Base-by-base conservation (phyloP, 2,888 invertebrate species). In the Mesorhabditis belari region DNA sequence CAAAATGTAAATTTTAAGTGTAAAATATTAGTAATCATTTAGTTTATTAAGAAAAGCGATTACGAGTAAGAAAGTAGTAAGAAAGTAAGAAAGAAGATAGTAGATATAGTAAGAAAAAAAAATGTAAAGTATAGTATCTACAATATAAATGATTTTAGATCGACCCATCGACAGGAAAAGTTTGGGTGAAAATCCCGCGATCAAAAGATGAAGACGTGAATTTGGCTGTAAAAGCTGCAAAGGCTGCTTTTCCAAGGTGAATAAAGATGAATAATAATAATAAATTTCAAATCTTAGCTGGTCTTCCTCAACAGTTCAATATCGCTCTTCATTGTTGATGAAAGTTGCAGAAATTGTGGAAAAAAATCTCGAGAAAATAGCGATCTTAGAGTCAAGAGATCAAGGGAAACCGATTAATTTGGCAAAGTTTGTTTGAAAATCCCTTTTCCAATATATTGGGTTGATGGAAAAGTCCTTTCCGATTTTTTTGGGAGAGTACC, bases 391-490 rank as follows among this genome's bases (percentile, higher is more conserved):
- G 75, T 85, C 85, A 5, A 76, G 77, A 49, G 86, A 86, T 73
- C 86, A 86, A 73, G 86, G 86, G 6, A 86, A 86, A 70, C 85
- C 86, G 3, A 69, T 86, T 4, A 81, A 81, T 77, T 71, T 75
- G 27, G 75, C 77, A 19, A 71, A 64, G 70, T 74, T 4, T 49
- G 57, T 26, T 28, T 2, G 17, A 25, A 3, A 17, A 57, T 57
- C 21, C 21, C 29, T 23, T 9, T 56, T 29, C n/a, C 25, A 21
- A 19, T 26, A 17, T 49, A 12, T 17, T 19, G n/a, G n/a, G n/a
- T n/a, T n/a, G n/a, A n/a, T n/a, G n/a, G n/a, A n/a, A n/a, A n/a
- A n/a, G n/a, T n/a, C n/a, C n/a, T n/a, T n/a, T n/a, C n/a, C n/a
- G n/a, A n/a, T n/a, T n/a, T n/a, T n/a, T n/a, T n/a, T n/a, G n/a